Conservation (phyloP, 2,113 vertebrate species). For the Gadus chalcogrammus region DNA sequence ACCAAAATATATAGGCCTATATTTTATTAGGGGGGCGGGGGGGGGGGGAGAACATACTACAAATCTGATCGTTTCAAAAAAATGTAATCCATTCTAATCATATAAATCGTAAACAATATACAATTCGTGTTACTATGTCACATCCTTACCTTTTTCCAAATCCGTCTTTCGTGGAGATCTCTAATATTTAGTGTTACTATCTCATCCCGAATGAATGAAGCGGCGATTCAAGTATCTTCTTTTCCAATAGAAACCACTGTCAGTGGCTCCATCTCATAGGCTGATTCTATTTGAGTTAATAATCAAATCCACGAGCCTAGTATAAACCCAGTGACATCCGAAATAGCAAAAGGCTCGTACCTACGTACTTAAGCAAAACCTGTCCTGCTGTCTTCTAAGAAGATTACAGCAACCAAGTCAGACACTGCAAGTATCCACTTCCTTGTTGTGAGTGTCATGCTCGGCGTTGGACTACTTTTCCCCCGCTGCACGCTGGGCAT, state of each 20-base stretch:
- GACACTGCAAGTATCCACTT: conserved; percentile 51
- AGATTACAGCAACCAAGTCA: conserved; percentile 58
- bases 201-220: conserved; percentile 35
- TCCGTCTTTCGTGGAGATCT: background rate
- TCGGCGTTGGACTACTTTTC: conserved; percentile 32
- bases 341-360: background rate
- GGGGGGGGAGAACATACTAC: too few species aligned
- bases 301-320: background rate
- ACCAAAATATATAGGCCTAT: too few species aligned
- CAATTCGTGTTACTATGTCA: background rate
- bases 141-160: conserved; percentile 41
- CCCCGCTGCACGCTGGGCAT: conserved; percentile 56
- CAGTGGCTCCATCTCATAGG: background rate
- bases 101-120: too few species aligned
- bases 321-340: too few species aligned
- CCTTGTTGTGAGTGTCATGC: conserved; percentile 56
- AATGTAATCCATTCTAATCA: too few species aligned
- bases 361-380: background rate
- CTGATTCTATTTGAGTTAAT: background rate
- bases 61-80: too few species aligned
- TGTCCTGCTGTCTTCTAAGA: background rate
- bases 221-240: too few species aligned
- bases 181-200: background rate
- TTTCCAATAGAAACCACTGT: too few species aligned
- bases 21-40: too few species aligned